Percentiles rank a stretch among this genome's conserved stretches.
These are phyloP conservation scores for Heliconius ismenius DNA, from an alignment of 2,888 invertebrate genomes.

Conservation along the genomic window DNA sequence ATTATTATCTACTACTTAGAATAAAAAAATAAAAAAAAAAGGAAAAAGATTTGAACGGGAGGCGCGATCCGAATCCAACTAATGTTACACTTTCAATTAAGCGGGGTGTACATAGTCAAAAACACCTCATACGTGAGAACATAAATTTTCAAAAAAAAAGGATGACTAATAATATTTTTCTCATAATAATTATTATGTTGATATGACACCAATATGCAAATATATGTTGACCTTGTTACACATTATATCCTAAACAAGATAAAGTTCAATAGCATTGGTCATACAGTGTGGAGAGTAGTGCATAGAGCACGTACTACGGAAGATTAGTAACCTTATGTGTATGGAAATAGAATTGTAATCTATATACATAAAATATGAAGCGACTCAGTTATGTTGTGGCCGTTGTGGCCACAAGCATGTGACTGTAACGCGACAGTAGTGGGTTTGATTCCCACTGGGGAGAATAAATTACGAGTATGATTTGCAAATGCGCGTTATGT, in stretches of 20 bases:
- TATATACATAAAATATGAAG: not conserved
- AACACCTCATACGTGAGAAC: not conserved
- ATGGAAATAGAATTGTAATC: not conserved
- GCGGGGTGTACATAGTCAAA: not conserved
- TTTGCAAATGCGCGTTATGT: not conserved
- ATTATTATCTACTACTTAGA: too few relatives aligned
- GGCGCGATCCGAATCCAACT: too few relatives aligned
- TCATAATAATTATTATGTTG: not conserved
- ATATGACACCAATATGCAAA: not conserved
- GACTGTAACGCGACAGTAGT: not conserved
- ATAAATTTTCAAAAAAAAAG: not conserved
- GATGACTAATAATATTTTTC: slow-evolving; percentile 12
- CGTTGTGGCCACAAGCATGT: not conserved
- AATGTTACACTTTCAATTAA: too few relatives aligned
- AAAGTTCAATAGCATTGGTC: not conserved
- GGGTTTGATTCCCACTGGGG: not conserved
- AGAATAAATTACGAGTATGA: too few relatives aligned
- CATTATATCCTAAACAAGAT: not conserved
- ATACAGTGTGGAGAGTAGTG: not conserved
- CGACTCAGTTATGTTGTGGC: not conserved
- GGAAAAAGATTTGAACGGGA: too few relatives aligned
- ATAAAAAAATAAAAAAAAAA: too few relatives aligned
- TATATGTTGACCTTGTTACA: not conserved
- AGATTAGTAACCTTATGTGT: not conserved
- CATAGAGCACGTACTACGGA: not conserved